Evolutionary conservation across 2,888 invertebrate species (phyloP).

Genomic region (Scelioninae gen. 2): DNA sequence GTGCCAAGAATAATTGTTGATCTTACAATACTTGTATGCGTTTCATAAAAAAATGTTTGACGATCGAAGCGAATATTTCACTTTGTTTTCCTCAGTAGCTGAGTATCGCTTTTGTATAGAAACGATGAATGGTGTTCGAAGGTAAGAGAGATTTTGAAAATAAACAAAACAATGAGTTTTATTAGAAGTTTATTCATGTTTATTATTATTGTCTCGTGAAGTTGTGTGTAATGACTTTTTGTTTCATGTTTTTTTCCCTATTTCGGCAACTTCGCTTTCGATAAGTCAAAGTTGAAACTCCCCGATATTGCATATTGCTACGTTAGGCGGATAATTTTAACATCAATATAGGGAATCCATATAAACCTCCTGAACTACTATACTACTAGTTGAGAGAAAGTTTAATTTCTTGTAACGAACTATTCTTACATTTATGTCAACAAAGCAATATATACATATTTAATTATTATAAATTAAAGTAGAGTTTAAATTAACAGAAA

Average conservation of each 20-base stretch:
- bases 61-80: not conserved
- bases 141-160: no score
- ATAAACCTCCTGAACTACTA: slow-evolving; percentile 18
- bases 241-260: not conserved
- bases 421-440: not conserved
- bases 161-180: no score
- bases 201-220: no score
- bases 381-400: slow-evolving; percentile 25
- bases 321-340: slow-evolving; percentile 14
- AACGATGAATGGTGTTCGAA: not conserved
- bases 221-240: no score
- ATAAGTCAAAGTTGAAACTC: not conserved
- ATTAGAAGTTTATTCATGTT: no score
- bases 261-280: not conserved
- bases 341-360: slow-evolving; percentile 18
- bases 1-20: slow-evolving; percentile 2
- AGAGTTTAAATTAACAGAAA: not conserved
- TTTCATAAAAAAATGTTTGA: not conserved
- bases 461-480: no score
- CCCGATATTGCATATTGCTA: slow-evolving; percentile 22
- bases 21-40: not conserved
- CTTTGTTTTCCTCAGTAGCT: not conserved
- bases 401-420: slow-evolving; percentile 27
- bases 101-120: not conserved
- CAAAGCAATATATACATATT: not conserved